These are phyloP conservation scores for Triplophysa yarkandensis DNA, from an alignment of 2,797 vertebrate genomes.

Conservation along the genomic window DNA sequence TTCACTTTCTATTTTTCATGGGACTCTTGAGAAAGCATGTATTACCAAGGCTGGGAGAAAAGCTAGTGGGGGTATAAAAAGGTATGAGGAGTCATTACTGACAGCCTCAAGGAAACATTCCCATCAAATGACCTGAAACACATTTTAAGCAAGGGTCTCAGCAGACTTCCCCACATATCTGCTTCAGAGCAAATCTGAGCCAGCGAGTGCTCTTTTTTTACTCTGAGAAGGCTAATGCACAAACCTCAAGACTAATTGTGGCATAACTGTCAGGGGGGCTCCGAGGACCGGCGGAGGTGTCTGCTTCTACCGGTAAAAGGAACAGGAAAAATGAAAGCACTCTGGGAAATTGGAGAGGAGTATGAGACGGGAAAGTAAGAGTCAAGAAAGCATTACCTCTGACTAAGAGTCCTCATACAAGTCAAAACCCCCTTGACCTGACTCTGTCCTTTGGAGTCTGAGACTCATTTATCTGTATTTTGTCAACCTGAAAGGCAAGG, in stretches of 20 bases:
- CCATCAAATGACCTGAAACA: constrained; percentile 76
- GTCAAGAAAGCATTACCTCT: constrained; percentile 34
- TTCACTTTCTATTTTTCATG: constrained; percentile 39
- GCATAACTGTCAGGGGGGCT: constrained; percentile 30
- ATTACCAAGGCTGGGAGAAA: constrained; percentile 39
- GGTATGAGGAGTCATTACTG: constrained; percentile 71
- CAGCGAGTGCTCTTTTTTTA: constrained; percentile 32
- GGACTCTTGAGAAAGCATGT: constrained; percentile 53
- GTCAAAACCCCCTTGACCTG: constrained; percentile 8
- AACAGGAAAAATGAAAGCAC: constrained; percentile 34
- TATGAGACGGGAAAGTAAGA: constrained; percentile 26
- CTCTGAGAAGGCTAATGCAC: constrained; percentile 22
- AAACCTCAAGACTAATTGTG: constrained; percentile 50
- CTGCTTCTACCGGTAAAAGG: constrained; percentile 31
- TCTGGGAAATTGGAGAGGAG: constrained; percentile 20
- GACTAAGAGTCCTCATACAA: constrained; percentile 15
- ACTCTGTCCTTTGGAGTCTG: neutral
- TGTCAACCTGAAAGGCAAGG: constrained; percentile 9
- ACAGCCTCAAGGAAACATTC: constrained; percentile 68
- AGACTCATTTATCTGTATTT: constrained; percentile 10
- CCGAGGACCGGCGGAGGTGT: neutral
- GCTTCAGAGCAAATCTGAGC: constrained; percentile 66
- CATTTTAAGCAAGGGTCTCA: constrained; percentile 71
- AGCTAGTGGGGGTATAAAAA: constrained; percentile 55
- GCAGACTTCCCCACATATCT: constrained; percentile 69